phyloP scores from a whole-genome alignment of 2,888 invertebrate species.

The Cremastinae sp. region DNA sequence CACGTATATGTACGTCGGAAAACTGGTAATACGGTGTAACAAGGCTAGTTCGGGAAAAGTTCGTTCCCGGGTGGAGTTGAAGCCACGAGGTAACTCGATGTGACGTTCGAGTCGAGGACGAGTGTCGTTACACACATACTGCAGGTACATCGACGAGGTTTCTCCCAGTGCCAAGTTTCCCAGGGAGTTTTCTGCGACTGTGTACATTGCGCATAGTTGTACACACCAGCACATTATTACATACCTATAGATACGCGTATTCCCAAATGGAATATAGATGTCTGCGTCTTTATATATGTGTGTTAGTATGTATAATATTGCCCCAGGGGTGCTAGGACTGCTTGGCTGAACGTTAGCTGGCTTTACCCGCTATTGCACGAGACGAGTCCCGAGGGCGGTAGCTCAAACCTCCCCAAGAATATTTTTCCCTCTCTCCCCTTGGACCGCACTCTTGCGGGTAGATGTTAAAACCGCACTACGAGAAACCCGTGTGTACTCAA shows the following conservation, averaged over 20 bases:
- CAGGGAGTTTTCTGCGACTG: conserved; percentile 29
- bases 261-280: not conserved
- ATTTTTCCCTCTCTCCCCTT: conserved; percentile 11
- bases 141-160: conserved; percentile 34
- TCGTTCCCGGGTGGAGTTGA: conserved; percentile 60
- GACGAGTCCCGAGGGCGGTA: conserved; percentile 41
- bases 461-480: conserved; percentile 18
- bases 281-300: not conserved
- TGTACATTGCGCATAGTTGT: conserved; percentile 1
- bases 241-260: no score
- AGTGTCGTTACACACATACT: conserved; percentile 56
- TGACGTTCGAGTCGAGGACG: conserved; percentile 67
- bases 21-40: conserved; percentile 18
- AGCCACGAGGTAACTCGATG: conserved; percentile 67
- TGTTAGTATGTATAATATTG: conserved; percentile 13
- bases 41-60: conserved; percentile 61
- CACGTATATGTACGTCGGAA: not conserved
- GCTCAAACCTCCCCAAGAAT: conserved; percentile 35
- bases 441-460: conserved; percentile 28
- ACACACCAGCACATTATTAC: not conserved
- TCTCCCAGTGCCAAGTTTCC: conserved; percentile 49
- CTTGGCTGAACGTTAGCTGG: conserved; percentile 46
- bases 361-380: conserved; percentile 36
- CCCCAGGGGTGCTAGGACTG: conserved; percentile 24
- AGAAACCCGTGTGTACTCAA: conserved; percentile 5